Percentiles rank a stretch among this genome's conserved stretches.
phyloP scores from a whole-genome alignment of 2,113 vertebrate species.

The Phodopus roborovskii region DNA sequence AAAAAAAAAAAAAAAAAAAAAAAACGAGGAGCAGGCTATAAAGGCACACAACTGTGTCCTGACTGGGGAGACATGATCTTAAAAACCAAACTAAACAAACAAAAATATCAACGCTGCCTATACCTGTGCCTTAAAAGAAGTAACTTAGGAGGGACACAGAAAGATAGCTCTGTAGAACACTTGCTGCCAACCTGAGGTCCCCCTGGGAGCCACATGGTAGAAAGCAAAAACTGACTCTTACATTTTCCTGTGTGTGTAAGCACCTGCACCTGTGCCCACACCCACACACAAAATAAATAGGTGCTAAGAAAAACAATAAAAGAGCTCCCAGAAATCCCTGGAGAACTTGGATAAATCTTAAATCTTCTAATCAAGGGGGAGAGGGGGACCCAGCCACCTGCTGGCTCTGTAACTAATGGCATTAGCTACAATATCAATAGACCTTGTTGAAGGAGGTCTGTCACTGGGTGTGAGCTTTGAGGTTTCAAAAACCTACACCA shows the following conservation, averaged over 20 bases:
- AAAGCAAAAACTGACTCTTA: background rate
- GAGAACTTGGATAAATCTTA: slow-evolving; percentile 25
- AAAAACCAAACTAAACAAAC: background rate
- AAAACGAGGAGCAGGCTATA: background rate
- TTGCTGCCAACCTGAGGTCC: background rate
- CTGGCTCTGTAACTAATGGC: slow-evolving; percentile 7
- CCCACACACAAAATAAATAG: background rate
- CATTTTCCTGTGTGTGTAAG: background rate
- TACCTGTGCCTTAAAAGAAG: background rate
- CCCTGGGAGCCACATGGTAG: background rate
- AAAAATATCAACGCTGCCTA: background rate
- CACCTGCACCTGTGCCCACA: background rate
- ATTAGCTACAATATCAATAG: background rate
- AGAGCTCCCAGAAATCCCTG: slow-evolving; percentile 1
- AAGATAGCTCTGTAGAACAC: background rate
- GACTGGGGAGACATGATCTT: background rate
- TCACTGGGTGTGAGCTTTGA: background rate
- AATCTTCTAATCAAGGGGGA: slow-evolving; percentile 25
- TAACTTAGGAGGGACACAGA: background rate
- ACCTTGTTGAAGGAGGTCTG: background rate
- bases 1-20: no score
- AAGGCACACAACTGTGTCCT: background rate
- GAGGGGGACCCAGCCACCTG: background rate
- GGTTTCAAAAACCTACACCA: background rate
- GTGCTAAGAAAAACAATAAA: background rate